These are phyloP conservation scores for Philotrypesis tridentata DNA, from an alignment of 1,140 invertebrate genomes.

Conservation along the genomic window DNA sequence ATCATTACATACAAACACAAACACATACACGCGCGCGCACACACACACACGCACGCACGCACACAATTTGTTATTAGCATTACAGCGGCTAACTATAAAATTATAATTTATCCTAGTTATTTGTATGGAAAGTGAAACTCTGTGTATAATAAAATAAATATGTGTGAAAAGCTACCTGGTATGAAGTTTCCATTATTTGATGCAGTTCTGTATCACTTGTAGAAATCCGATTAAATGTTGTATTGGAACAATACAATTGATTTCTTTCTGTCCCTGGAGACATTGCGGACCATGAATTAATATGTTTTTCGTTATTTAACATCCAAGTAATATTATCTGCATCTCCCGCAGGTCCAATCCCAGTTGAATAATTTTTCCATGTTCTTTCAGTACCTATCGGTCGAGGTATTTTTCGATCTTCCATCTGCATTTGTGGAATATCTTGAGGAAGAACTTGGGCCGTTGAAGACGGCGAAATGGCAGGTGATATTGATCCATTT, in stretches of 20 bases:
- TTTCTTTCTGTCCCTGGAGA: constrained; percentile 66
- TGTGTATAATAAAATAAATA: no score
- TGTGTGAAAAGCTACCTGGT: constrained; percentile 67
- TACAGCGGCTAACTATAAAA: no score
- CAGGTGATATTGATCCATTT: constrained; percentile 75
- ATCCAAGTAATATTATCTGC: constrained; percentile 77
- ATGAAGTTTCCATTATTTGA: constrained; percentile 72
- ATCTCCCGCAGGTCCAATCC: constrained; percentile 66
- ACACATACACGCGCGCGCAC: no score
- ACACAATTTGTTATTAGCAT: no score
- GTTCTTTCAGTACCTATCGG: constrained; percentile 86
- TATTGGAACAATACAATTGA: constrained; percentile 68
- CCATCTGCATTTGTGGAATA: constrained; percentile 70
- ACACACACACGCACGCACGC: no score
- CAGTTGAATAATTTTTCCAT: constrained; percentile 76
- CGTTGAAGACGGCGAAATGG: constrained; percentile 77
- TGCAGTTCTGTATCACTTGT: constrained; percentile 69
- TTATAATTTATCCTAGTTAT: no score
- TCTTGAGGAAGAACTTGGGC: constrained; percentile 65
- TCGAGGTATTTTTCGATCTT: constrained; percentile 83
- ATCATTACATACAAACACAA: no score
- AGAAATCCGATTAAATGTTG: constrained; percentile 65
- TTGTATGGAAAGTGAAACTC: no score
- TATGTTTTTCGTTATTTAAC: constrained; percentile 74
- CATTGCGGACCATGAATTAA: constrained; percentile 65